Percentiles rank a stretch among this genome's conserved stretches.
phyloP scores from a whole-genome alignment of 2,113 vertebrate species.

The Ivindomyrus marchei region DNA sequence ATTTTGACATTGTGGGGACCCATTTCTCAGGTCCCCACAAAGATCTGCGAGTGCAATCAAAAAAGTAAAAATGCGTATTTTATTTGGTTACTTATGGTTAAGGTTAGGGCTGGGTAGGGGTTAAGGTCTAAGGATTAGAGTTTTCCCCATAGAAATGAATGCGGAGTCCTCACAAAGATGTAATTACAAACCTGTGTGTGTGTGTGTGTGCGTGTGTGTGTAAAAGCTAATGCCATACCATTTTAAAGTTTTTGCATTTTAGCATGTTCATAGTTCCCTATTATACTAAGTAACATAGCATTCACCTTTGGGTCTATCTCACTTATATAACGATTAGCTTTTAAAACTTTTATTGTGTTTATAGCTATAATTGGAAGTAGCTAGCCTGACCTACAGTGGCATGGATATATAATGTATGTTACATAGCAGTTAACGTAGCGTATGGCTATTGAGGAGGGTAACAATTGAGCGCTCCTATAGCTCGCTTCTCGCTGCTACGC shows the following conservation, averaged over 20 bases:
- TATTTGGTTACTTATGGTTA: too few relatives aligned
- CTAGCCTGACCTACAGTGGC: neutral
- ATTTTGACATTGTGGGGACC: too few relatives aligned
- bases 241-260: neutral
- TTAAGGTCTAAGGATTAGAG: too few relatives aligned
- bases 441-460: constrained; percentile 7
- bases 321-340: constrained; percentile 12
- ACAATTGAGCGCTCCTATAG: neutral
- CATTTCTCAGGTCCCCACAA: neutral
- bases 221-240: neutral
- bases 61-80: too few relatives aligned
- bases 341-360: neutral
- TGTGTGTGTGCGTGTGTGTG: neutral
- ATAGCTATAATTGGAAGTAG: constrained; percentile 5
- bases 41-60: too few relatives aligned
- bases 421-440: constrained; percentile 19
- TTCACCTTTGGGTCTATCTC: neutral
- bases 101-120: too few relatives aligned
- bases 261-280: neutral
- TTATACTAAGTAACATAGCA: neutral
- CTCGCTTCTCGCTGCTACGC: neutral
- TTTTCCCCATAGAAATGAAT: too few relatives aligned
- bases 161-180: too few relatives aligned
- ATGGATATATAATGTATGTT: neutral
- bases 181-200: neutral